These are phyloP conservation scores for Loripinus fragilis DNA, from an alignment of 2,888 invertebrate genomes.

Conservation along the genomic window DNA sequence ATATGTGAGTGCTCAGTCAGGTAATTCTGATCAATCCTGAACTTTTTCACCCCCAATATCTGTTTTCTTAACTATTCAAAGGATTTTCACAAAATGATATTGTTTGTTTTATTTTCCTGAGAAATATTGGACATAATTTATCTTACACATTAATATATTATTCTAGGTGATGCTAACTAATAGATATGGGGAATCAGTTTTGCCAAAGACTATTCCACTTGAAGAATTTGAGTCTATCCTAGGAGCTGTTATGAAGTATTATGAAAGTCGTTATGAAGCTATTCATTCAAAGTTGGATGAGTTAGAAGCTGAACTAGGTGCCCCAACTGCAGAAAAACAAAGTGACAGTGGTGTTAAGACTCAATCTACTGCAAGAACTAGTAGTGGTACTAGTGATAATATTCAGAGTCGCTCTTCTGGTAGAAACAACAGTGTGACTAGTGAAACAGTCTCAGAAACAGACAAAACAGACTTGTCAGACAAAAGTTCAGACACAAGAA, in stretches of 20 bases:
- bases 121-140: too few relatives aligned
- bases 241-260: constrained; percentile 56
- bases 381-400: not conserved
- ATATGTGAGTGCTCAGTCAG: too few relatives aligned
- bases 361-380: not conserved
- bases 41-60: too few relatives aligned
- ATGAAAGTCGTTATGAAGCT: constrained; percentile 25
- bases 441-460: not conserved
- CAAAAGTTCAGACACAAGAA: not conserved
- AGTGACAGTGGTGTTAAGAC: not conserved
- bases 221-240: constrained; percentile 81
- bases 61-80: too few relatives aligned
- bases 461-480: not conserved
- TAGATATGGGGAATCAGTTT: constrained; percentile 82
- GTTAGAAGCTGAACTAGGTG: constrained; percentile 22
- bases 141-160: too few relatives aligned
- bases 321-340: not conserved
- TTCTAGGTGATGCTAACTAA: constrained; percentile 83
- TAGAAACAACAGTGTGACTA: not conserved
- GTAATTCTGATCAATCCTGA: too few relatives aligned
- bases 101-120: too few relatives aligned
- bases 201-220: constrained; percentile 82
- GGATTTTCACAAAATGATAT: too few relatives aligned
- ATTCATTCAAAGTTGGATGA: constrained; percentile 60
- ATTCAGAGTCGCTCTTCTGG: too few relatives aligned